Evolutionary conservation across 2,888 invertebrate genomes (phyloP), one percentile per base, ranked within the genome.

Genomic region (Cremastinae sp.): DNA sequence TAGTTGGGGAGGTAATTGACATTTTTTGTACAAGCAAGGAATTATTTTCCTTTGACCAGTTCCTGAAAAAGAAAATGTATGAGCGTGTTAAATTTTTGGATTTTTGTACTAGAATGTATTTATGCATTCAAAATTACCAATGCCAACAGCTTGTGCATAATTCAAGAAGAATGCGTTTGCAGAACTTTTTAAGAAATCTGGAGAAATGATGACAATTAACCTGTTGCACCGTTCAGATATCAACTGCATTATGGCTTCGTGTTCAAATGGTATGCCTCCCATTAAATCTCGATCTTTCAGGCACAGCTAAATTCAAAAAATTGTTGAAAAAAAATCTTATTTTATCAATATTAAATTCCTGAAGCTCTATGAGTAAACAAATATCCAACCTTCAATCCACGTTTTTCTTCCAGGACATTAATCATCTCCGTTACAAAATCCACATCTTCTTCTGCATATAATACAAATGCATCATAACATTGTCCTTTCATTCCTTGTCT

Each of bases 131-230:
- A 66, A 83, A 91, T 90, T 88, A 96, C 96, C 95, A 82, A 97
- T 95, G 82, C 95, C 94, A 49, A 95, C 90, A 4, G 95, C 94
- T 87, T 96, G 95, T 10, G 96, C 96, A 87, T 94, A 96, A 79
- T 94, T 94, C 10, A 95, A 92, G 83, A 95, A 95, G 90, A 95
- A 97, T 65, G 92, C 92, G 85, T 96, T 96, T 14, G 93, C 94
- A 0, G 93, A 90, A 86, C 96, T 96, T 80, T 92, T 90, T 1
- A 96, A 90, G 89, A 97, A 96, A 75, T 93, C 93, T 0, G 94
- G 93, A 0, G 97, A 96, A 80, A 96, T 90, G 69, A 98, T 92
- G 0, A 96, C 93, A 74, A 97, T 93, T 80, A 97, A 92, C 83
- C 95, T 92, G 78, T 93, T 93, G 87, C 97, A 97, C 28, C 97